These are phyloP conservation scores for Plagiodera versicolora DNA, from an alignment of 2,888 invertebrate species.

Conservation along the genomic window DNA sequence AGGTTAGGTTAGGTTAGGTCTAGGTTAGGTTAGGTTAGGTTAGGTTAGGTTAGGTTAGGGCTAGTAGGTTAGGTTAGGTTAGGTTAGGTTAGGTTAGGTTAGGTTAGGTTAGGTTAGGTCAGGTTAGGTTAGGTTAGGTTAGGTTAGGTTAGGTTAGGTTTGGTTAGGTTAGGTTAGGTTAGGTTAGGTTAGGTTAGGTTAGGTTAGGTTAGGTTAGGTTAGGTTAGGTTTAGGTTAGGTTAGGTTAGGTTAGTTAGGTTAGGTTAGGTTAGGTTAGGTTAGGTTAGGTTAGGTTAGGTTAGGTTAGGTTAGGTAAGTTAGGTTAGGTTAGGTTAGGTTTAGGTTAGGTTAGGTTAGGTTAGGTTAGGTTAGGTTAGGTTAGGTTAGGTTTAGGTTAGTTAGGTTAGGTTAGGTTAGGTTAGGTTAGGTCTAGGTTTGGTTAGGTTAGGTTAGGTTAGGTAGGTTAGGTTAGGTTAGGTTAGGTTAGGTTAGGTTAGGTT, in stretches of 20 bases:
- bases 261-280: slow-evolving; percentile 21
- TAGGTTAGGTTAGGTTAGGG: slow-evolving; percentile 10
- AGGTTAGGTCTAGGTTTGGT: slow-evolving; percentile 33
- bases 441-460: slow-evolving; percentile 20
- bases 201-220: slow-evolving; percentile 12
- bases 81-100: slow-evolving; percentile 12
- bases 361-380: slow-evolving; percentile 32
- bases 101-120: slow-evolving; percentile 12
- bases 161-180: slow-evolving; percentile 25
- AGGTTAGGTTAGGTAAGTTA: slow-evolving; percentile 29
- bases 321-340: slow-evolving; percentile 25
- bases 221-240: slow-evolving; percentile 12
- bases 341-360: slow-evolving; percentile 33
- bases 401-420: slow-evolving; percentile 30
- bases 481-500: slow-evolving; percentile 29
- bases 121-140: slow-evolving; percentile 20
- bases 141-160: slow-evolving; percentile 27
- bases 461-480: slow-evolving; percentile 18
- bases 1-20: slow-evolving; percentile 12
- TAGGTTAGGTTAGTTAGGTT: slow-evolving; percentile 16
- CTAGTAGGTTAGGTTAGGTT: slow-evolving; percentile 10
- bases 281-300: slow-evolving; percentile 30
- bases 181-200: slow-evolving; percentile 25
- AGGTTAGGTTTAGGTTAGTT: no score
- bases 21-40: slow-evolving; percentile 11